phyloP scores from a whole-genome alignment of 2,888 invertebrate genomes.

The Drosophila barbarae region DNA sequence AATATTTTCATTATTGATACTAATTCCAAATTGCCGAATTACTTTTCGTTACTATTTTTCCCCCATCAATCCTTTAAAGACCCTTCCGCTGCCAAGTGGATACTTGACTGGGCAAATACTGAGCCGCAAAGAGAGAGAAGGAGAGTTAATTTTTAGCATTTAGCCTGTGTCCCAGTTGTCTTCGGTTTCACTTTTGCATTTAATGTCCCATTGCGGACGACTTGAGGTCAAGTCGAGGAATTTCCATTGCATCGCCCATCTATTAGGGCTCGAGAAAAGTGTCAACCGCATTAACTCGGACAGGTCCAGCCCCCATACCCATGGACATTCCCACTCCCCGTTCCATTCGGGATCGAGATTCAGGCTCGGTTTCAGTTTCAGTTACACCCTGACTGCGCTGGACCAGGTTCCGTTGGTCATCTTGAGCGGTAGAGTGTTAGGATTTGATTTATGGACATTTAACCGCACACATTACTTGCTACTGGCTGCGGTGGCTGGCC shows the following conservation, averaged over 20 bases:
- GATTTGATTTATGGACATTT: slow-evolving; percentile 80
- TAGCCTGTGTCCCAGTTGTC: slow-evolving; percentile 34
- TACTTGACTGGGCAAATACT: slow-evolving; percentile 12
- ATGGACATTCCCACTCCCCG: background rate
- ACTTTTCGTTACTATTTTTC: background rate
- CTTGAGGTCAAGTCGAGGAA: slow-evolving; percentile 70
- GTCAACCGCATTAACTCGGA: slow-evolving; percentile 73
- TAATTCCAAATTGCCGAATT: background rate
- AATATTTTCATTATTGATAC: background rate
- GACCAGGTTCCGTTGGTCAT: slow-evolving; percentile 60
- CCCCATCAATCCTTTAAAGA: slow-evolving; percentile 12
- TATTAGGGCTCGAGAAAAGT: slow-evolving; percentile 69
- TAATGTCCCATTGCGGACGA: slow-evolving; percentile 71
- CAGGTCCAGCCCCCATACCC: slow-evolving; percentile 22
- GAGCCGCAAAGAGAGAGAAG: background rate
- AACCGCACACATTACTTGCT: slow-evolving; percentile 76
- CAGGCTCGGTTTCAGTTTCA: slow-evolving; percentile 27
- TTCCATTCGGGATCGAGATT: slow-evolving; percentile 16
- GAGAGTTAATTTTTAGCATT: slow-evolving; percentile 40
- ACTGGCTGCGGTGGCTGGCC: slow-evolving; percentile 51
- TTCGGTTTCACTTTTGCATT: slow-evolving; percentile 65
- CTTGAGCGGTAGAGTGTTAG: slow-evolving; percentile 64
- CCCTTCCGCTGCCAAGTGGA: slow-evolving; percentile 2
- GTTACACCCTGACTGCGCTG: slow-evolving; percentile 13
- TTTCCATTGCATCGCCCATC: slow-evolving; percentile 60